Conservation (phyloP, 2,888 invertebrate species). For the Eristalinus sepulchralis region DNA sequence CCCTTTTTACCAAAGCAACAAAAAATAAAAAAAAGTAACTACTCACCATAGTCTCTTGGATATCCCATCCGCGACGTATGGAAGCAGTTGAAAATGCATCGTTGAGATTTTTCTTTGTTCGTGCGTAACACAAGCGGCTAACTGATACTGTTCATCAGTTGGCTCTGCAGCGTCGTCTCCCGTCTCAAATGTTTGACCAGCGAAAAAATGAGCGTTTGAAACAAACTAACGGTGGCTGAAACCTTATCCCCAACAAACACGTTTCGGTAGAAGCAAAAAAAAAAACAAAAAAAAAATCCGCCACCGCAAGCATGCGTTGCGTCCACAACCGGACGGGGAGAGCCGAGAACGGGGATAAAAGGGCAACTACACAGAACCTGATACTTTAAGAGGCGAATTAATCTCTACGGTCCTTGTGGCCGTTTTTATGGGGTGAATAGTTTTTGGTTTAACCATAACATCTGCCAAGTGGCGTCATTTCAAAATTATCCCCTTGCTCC, state of each 20-base stretch:
- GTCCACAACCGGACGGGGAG: neutral
- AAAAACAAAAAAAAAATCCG: conserved; percentile 32
- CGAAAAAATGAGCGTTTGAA: neutral
- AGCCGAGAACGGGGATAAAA: neutral
- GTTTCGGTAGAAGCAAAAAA: conserved; percentile 55
- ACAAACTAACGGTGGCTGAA: conserved; percentile 65
- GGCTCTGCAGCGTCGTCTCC: neutral
- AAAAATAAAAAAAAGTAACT: neutral
- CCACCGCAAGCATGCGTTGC: conserved; percentile 20
- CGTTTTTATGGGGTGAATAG: neutral
- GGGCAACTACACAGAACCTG: conserved; percentile 24
- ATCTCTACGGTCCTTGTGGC: conserved; percentile 17
- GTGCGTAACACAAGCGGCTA: conserved; percentile 33
- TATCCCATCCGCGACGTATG: neutral
- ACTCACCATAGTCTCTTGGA: neutral
- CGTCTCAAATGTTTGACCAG: conserved; percentile 36
- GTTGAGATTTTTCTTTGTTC: neutral
- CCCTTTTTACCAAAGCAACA: too few relatives aligned
- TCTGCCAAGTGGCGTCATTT: conserved; percentile 59
- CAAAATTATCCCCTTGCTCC: conserved; percentile 23
- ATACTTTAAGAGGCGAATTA: conserved; percentile 55
- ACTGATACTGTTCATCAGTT: conserved; percentile 40
- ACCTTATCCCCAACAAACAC: conserved; percentile 60
- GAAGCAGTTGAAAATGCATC: neutral
- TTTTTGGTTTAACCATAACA: conserved; percentile 41